A percentile compares a stretch with the other conserved stretches of the same genome.
Evolutionary conservation across 2,113 vertebrate species (phyloP).

Genomic region (Rhagologus leucostigma): DNA sequence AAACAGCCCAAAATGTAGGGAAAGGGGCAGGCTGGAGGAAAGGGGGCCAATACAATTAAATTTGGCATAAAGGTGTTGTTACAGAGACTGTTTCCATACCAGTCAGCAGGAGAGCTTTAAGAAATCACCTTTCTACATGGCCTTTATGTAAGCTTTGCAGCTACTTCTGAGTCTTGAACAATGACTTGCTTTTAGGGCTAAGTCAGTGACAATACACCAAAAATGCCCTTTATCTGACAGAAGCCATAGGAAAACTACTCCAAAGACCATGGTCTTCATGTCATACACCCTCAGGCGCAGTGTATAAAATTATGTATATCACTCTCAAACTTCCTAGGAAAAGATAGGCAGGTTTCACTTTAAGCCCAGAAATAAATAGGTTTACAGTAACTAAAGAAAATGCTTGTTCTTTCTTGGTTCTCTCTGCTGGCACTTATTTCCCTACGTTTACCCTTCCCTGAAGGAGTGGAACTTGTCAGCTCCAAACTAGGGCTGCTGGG

Average conservation of each 20-base stretch:
- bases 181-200: background rate
- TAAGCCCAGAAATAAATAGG: background rate
- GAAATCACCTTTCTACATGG: background rate
- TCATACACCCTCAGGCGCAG: background rate
- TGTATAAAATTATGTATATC: background rate
- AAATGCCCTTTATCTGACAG: background rate
- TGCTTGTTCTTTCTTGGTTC: background rate
- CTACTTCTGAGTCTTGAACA: background rate
- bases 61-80: background rate
- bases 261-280: background rate
- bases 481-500: background rate
- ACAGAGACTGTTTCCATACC: background rate
- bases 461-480: background rate
- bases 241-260: background rate
- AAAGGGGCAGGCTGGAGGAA: slow-evolving; percentile 17
- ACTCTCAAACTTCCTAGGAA: background rate
- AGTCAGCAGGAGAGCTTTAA: background rate
- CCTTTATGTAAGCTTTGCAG: background rate
- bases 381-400: background rate
- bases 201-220: background rate
- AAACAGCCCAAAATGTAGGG: slow-evolving; percentile 59
- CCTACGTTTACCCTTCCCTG: background rate
- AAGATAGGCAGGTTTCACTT: background rate
- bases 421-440: background rate
- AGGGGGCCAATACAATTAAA: background rate